Evolutionary conservation across 2,113 vertebrate genomes (phyloP), one percentile per base, ranked within the genome.

Genomic region (Dermatemys mawii): DNA sequence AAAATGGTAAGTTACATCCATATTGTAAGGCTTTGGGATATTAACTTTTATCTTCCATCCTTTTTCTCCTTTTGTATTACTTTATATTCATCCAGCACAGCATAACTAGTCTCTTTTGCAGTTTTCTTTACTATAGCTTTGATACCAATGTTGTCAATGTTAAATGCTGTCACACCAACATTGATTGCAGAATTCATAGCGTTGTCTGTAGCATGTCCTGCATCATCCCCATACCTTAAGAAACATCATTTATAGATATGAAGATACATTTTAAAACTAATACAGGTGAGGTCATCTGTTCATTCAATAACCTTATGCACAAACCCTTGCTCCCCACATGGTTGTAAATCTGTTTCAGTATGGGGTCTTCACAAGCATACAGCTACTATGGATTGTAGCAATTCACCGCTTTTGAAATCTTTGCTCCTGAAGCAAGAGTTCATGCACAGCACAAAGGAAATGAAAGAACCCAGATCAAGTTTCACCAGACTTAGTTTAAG

Each of bases 181-280:
- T 99, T 99, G 96, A 99, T 98, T 90, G 99, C 99, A 79, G 99
- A 99, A 96, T 99, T 99, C 96, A 99, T 94, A 1, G 99, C 99
- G 0, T 99, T 90, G 84, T 99, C 99, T 5, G 99, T 99, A 91
- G 99, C 99, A 75, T 98, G 98, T 81, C 99, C 99, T 2, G 99
- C 99, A 32, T 98, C 99, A 2, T 98, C 97, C 44, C 99, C 99
- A 2, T 99, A 99, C 98, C 99, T 99, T 98, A 57, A 93, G 96
- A 96, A 96, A 96, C 8, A 88, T 22, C 51, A 90, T 67, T 50
- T 79, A 51, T 35, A 78, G 17, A 82, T 73, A 55, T 38, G 4
- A 84, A 60, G 44, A 44, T 19, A 86, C 80, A 85, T 41, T 29
- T 53, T 63, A 22, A 60, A 60, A 55, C 35, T 32, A 44, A n/a